Evolutionary conservation across 2,888 invertebrate genomes (phyloP).

Genomic region (Ophion ellenae): DNA sequence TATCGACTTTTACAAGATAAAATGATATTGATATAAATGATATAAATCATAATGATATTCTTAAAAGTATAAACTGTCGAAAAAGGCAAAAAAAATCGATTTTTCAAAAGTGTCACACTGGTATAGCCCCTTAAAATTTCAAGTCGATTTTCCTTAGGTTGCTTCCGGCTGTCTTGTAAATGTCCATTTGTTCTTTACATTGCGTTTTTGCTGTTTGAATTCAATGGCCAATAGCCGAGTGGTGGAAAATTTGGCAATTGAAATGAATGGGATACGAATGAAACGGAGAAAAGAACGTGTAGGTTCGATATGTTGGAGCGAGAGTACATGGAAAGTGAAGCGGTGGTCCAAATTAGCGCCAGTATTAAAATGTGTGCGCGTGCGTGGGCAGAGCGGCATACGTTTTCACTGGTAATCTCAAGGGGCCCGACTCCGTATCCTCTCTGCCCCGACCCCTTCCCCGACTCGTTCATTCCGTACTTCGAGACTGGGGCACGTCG

Average conservation of each 20-base stretch:
- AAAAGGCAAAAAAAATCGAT: too few species aligned
- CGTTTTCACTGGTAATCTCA: slow-evolving; percentile 62
- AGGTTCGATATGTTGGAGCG: not conserved
- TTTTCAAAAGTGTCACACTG: too few species aligned
- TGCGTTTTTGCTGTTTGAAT: too few species aligned
- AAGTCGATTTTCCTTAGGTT: not conserved
- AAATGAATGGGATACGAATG: not conserved
- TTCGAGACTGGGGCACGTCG: slow-evolving; percentile 67
- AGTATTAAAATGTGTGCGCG: slow-evolving; percentile 15
- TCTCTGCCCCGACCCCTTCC: slow-evolving; percentile 12
- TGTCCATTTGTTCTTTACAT: too few species aligned
- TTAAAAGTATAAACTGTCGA: too few species aligned
- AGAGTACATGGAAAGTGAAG: not conserved
- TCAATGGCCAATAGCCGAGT: too few species aligned
- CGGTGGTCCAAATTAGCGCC: not conserved
- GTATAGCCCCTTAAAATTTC: not conserved
- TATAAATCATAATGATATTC: too few species aligned
- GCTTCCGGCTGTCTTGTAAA: too few species aligned
- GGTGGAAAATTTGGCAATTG: not conserved
- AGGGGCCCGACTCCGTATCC: slow-evolving; percentile 42
- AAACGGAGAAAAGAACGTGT: not conserved
- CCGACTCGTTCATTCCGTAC: slow-evolving; percentile 25
- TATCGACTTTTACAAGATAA: too few species aligned
- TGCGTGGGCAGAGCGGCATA: slow-evolving; percentile 56
- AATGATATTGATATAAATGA: too few species aligned